phyloP scores from a whole-genome alignment of 2,113 vertebrate species.

The Pheucticus melanocephalus region DNA sequence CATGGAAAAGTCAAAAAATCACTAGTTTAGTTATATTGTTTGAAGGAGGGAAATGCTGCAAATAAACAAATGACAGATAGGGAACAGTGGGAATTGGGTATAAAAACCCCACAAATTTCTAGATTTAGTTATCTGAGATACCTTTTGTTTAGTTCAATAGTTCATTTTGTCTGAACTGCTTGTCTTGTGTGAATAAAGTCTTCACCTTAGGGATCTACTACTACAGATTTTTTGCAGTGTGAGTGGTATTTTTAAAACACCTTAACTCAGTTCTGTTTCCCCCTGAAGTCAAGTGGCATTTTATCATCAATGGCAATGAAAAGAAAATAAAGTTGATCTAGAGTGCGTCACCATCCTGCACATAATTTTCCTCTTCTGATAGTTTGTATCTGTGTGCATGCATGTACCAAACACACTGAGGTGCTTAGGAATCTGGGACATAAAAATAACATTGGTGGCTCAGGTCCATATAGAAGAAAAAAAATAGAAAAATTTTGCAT shows the following conservation, averaged over 20 bases:
- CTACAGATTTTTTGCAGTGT: neutral
- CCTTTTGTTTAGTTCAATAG: neutral
- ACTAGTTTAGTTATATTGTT: neutral
- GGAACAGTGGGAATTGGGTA: neutral
- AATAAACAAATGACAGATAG: neutral
- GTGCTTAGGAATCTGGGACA: neutral
- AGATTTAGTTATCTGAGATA: neutral
- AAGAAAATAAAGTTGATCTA: neutral
- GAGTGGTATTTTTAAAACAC: slow-evolving; percentile 11
- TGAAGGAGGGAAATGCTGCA: neutral
- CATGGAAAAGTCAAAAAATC: neutral
- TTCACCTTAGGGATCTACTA: neutral
- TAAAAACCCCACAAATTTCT: neutral
- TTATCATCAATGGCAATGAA: neutral
- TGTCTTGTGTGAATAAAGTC: neutral
- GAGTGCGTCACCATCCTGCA: neutral
- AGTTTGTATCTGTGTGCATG: neutral
- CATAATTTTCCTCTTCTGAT: neutral
- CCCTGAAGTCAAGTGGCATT: neutral
- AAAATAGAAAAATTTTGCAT: neutral
- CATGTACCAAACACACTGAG: neutral
- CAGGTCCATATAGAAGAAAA: neutral
- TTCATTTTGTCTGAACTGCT: neutral
- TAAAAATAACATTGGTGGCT: neutral
- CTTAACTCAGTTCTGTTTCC: neutral